Base-by-base conservation (phyloP, 2,888 invertebrate species). In the Drosophila vallismaia region DNA sequence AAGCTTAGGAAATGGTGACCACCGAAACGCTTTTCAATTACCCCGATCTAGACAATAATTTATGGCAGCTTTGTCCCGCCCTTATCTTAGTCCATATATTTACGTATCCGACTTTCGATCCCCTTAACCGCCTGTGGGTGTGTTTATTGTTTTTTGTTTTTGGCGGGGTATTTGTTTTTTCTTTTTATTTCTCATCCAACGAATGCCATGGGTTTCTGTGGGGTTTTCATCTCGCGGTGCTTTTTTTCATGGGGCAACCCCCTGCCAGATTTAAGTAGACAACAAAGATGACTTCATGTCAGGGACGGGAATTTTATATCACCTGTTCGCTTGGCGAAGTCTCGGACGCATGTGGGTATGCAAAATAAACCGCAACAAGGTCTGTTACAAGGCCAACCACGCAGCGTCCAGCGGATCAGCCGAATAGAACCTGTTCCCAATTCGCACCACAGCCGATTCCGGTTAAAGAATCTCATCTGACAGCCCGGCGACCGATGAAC, bases 381-480 rank as follows among this genome's bases (percentile, higher is more conserved):
- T 64, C 66, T 77, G 48, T 74, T 74, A 75, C 86, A 86, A 86
- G 86, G 81, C 62, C 83, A 80, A 63, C 66, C 63, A 33, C 62
- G 76, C 66, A 58, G 63, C 24, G 28, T 59, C 48, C 60, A 62
- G 31, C 44, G 9, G 29, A 52, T 63, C 54, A 60, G 28, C 48
- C 36, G 40, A 52, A 60, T 67, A 84, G 86, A 82, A 82, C 81
- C 86, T 69, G 81, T 82, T 82, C 78, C 62, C 19, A 67, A 59
- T 66, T 77, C 76, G 12, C n/a, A n/a, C 31, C 52, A 33, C 63
- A 80, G 64, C 63, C 40, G 54, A 83, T 80, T 84, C 81, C 86
- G 86, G 84, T 81, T 77, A 12, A 77, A 64, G 56, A 74, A 58
- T 66, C 36, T 40, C 52, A 48, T 9, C 36, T 26, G 64, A 52